Evolutionary conservation across 2,113 vertebrate species (phyloP), one percentile per base, ranked within the genome.

Genomic region (Scophthalmus maximus): DNA sequence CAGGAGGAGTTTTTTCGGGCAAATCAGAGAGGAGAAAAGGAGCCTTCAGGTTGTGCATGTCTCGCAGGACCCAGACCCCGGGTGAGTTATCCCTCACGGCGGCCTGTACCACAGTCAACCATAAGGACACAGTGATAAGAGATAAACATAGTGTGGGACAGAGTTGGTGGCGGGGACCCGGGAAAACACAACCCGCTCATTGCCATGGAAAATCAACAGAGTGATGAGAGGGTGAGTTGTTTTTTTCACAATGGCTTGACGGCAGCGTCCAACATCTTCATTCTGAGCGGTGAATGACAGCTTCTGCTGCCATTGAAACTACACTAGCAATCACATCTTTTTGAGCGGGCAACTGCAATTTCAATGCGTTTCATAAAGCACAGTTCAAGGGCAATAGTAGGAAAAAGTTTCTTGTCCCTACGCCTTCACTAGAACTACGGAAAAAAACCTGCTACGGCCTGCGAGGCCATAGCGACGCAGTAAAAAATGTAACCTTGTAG

Each of bases 21-120:
- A 71, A 87, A 82, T 77, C 52, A 53, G 55, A 72, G 55, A 56
- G 40, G 56, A 71, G 75, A 68, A 57, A 10, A 72, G 52, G 51
- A 73, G 49, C 71, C 81, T 68, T 77, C 61, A 55, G 49, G 83
- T 63, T 68, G 78, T 64, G 52, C 73, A 47, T 83, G 73, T 83
- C 73, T 83, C 15, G 27, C 34, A 73, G 81, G 63, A 66, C 53
- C 46, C 74, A 73, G 46, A 76, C 47, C 75, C 73, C 52, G 30
- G 55, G 72, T 85, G 82, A 88, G 85, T 88, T 83, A 84, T 88
- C 72, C 42, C 65, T 78, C 32, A 46, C 68, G 64, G 64, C 78
- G 72, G 17, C 55, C 55, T 46, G 65, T 71, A 60, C 52, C 66
- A 79, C 50, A 42, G 47, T 68, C 40, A 82, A 69, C 78, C 83